phyloP scores from a whole-genome alignment of 2,888 invertebrate species.

The Drosophila subsilvestris region DNA sequence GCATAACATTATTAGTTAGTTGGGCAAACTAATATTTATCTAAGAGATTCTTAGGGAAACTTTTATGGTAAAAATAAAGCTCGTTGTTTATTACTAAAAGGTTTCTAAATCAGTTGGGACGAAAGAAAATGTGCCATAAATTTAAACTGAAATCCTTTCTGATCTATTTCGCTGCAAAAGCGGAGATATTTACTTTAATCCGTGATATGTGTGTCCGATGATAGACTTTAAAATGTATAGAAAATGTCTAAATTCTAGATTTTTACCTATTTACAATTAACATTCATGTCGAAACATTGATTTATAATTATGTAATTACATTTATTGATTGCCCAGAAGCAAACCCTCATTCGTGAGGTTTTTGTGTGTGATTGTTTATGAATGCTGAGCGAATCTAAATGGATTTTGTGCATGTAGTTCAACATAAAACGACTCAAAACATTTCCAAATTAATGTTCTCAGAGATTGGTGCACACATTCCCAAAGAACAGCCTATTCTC shows the following conservation, averaged over 20 bases:
- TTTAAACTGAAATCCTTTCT: no score
- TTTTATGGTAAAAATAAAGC: background rate
- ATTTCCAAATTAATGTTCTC: background rate
- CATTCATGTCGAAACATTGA: no score
- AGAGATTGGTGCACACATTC: background rate
- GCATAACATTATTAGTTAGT: background rate
- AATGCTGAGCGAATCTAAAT: background rate
- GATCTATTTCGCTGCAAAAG: no score
- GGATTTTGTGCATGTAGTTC: background rate
- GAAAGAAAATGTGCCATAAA: background rate
- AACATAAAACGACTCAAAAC: background rate
- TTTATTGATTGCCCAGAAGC: no score
- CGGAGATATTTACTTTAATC: no score
- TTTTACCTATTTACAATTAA: no score
- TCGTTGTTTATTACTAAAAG: background rate
- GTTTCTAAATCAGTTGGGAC: background rate
- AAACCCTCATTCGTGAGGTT: no score
- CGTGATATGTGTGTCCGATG: no score
- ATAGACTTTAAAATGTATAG: no score
- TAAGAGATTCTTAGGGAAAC: background rate
- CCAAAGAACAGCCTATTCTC: background rate
- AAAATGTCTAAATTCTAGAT: no score
- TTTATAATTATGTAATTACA: no score
- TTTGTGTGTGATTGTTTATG: no score
- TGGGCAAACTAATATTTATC: background rate